Base-by-base conservation (phyloP, 2,797 vertebrate genomes). In the Holocentrus rufus region DNA sequence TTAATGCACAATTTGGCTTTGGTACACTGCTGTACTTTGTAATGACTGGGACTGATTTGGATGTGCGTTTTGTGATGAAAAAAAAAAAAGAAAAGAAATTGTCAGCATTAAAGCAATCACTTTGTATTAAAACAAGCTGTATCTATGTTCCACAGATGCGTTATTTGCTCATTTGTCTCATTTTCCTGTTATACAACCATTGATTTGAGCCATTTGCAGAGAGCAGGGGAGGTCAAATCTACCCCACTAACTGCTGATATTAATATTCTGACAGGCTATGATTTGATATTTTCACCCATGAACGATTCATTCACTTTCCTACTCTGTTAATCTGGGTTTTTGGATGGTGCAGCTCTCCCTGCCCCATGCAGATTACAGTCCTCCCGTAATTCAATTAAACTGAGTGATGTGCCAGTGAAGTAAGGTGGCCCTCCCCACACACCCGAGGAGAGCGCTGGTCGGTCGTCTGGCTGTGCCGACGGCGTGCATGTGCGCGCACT, bases 301-400 rank as follows among this genome's bases (percentile, higher is more conserved):
- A 82, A 81, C 79, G 60, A 83, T 83, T 89, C 18, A 84, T 52
- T 67, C 34, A 52, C 53, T 17, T 20, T 39, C 47, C 56, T 77
- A 9, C 13, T 39, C 66, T 25, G 53, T 61, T 83, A 59, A 50
- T 79, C 72, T 82, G 57, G 27, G 53, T 67, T 83, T 55, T 64
- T 76, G 56, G 64, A 70, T 63, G 65, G 49, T 56, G 61, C 65
- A 47, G 42, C 15, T 66, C 31, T 49, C 39, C 34, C 23, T 17
- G 47, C 64, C 52, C 70, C 20, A 59, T 63, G 22, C 13, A 64
- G 30, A 61, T 69, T 13, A 54, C 46, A 63, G 4, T 27, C 36
- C 44, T 62, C 18, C 6, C 18, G 36, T 82, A 74, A 82, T 80
- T 79, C 44, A 79, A 52, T 81, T 61, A 78, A 80, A 76, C 59